Evolutionary conservation across 2,797 vertebrate genomes (phyloP).

Genomic region (Falco rusticolus): DNA sequence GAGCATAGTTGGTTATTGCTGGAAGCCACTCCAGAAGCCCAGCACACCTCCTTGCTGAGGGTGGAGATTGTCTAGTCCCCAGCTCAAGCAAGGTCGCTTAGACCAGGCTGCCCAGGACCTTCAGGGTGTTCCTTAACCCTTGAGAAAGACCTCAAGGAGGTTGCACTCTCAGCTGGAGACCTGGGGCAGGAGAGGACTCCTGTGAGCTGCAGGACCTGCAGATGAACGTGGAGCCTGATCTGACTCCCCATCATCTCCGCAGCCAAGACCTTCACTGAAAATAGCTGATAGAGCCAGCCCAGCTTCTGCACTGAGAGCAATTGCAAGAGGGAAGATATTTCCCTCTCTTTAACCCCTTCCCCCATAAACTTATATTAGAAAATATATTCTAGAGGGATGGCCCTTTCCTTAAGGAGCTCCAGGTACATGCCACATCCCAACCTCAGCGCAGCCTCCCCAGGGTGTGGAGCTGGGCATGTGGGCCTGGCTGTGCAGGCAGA

Average conservation of each 20-base stretch:
- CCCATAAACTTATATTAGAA: background rate
- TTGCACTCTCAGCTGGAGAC: background rate
- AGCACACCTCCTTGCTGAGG: background rate
- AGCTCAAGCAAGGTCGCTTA: background rate
- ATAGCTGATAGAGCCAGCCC: background rate
- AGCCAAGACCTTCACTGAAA: background rate
- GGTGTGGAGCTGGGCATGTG: fast-evolving
- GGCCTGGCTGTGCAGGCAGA: background rate
- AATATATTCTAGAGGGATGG: background rate
- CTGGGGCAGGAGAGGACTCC: background rate
- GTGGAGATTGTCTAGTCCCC: background rate
- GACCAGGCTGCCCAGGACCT: background rate
- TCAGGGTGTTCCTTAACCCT: background rate
- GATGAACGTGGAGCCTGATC: background rate
- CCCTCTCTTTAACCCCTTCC: background rate
- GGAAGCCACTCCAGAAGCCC: background rate
- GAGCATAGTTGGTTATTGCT: background rate
- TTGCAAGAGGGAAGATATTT: background rate
- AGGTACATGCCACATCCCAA: background rate
- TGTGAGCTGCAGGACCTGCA: background rate
- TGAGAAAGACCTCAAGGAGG: background rate
- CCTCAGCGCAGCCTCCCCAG: background rate
- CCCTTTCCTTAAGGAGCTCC: background rate
- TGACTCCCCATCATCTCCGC: background rate
- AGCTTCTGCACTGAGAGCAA: background rate